Evolutionary conservation across 2,113 vertebrate genomes (phyloP), one percentile per base, ranked within the genome.

Genomic region (Podarcis cretensis): DNA sequence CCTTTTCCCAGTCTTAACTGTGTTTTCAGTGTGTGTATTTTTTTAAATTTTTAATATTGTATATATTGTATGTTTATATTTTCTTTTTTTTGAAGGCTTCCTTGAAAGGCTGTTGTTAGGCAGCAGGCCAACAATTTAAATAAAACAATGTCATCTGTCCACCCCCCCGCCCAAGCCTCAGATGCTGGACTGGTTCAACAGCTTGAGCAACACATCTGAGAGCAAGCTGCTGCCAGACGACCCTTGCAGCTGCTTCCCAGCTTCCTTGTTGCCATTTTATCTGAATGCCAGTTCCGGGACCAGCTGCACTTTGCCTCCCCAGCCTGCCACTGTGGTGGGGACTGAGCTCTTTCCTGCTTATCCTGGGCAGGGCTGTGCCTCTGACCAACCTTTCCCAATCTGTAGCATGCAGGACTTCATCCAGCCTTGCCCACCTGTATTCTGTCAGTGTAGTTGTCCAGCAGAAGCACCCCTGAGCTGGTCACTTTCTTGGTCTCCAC

Each of bases 401-500:
- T 27, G 10, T 63, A 74, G 12, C 30, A 37, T 35, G 7, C n/a
- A 78, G 21, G n/a, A 25, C 37, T 43, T 48, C 37, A 14, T 18
- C 10, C 78, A 93, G 13, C 18, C 7, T 74, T 13, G 6, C 76
- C 23, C 86, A 98, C 98, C 98, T 99, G 98, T 96, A 99, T 99
- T 80, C 98, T 95, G 95, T 99, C 98, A 0, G 97, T 97, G 93
- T 99, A 98, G 95, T 98, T 98, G 95, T 99, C 98, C 5, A 99
- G 96, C 93, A 99, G 93, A 88, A 99, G 96, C 40, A 99, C 98
- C 84, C 98, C 98, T 3, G 98, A 99, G 89, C 98, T 99, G 23
- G 98, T 99, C 93, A 99, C 98, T 94, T 99, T 99, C 96, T 99
- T 99, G 32, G 98, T 99, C 96, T 99, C 98, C 90, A 99, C 98